Conservation (phyloP, 2,113 vertebrate genomes). For the Pangasianodon hypophthalmus region DNA sequence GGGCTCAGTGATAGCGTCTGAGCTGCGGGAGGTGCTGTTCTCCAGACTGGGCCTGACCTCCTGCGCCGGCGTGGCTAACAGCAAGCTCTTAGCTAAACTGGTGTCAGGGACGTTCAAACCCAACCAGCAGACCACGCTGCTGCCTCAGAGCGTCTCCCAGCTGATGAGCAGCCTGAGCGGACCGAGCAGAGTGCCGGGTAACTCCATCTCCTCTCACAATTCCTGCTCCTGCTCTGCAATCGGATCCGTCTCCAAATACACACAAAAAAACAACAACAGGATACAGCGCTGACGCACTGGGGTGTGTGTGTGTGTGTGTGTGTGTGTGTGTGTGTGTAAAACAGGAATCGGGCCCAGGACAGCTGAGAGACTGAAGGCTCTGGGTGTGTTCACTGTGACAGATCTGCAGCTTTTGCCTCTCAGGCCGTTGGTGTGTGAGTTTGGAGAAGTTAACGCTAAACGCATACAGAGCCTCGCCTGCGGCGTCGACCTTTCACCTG, state of each 20-base stretch:
- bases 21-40: constrained; percentile 76
- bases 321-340: constrained; percentile 28
- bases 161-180: constrained; percentile 73
- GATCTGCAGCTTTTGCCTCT: constrained; percentile 78
- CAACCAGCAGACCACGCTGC: constrained; percentile 86
- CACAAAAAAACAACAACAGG: neutral
- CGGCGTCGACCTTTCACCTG: constrained; percentile 80
- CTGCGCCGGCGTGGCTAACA: constrained; percentile 84
- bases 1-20: constrained; percentile 83
- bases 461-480: constrained; percentile 80
- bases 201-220: neutral
- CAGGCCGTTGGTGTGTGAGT: constrained; percentile 73
- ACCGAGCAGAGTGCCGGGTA: constrained; percentile 82
- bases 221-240: neutral
- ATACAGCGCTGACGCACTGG: neutral
- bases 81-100: constrained; percentile 86
- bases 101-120: constrained; percentile 86
- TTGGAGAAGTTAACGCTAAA: constrained; percentile 75
- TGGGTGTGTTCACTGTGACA: constrained; percentile 75
- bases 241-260: neutral
- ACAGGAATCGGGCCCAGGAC: constrained; percentile 86
- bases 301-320: neutral
- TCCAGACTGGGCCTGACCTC: constrained; percentile 80
- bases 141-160: constrained; percentile 76
- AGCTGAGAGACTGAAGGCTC: constrained; percentile 71